Base-by-base conservation (phyloP, 2,797 vertebrate species). In the Pseudomugil gertrudae region DNA sequence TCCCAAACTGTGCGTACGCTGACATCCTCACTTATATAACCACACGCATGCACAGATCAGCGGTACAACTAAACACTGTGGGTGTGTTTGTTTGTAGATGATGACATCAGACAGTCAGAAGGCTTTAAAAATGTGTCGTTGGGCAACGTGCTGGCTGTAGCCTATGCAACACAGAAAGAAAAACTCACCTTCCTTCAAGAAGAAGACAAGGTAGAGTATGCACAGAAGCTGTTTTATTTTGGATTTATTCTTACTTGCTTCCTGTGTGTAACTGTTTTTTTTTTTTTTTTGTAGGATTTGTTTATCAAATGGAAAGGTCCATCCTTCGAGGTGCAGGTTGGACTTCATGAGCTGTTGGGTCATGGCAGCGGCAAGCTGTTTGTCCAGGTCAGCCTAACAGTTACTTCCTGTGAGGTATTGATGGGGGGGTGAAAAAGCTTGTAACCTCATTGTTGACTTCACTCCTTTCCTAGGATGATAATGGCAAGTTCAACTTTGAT, bases 351-450 rank as follows among this genome's bases (percentile, higher is more conserved):
- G 81, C 92, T 97, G 66, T 63, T 98, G 78, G 96, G 96, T 8
- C 96, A 98, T 0, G 96, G 96, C 70, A 98, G 96, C 0, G 96
- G 96, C 11, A 98, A 97, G 75, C 94, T 98, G 50, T 96, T 98
- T 54, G 93, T 96, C 23, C 93, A 97, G 95, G 96, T 97, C 21
- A 36, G 84, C 71, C 21, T 26, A 36, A 54, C 1, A 1, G 50
- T 43, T 57, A 36, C 14, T 33, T 19, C 14, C 6, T 38, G 10
- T 43, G 2, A 9, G 30, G 19, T 7, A 5, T 56, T 32, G 33
- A 15, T 38, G 5, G n/a, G 27, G 50, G 30, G n/a, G n/a, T n/a
- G n/a, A n/a, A n/a, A n/a, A n/a, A n/a, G n/a, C n/a, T n/a, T n/a
- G n/a, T n/a, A n/a, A n/a, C n/a, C n/a, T n/a, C n/a, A 45, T 50